Evolutionary conservation across 2,888 invertebrate species (phyloP).

Genomic region (Tachina lurida): DNA sequence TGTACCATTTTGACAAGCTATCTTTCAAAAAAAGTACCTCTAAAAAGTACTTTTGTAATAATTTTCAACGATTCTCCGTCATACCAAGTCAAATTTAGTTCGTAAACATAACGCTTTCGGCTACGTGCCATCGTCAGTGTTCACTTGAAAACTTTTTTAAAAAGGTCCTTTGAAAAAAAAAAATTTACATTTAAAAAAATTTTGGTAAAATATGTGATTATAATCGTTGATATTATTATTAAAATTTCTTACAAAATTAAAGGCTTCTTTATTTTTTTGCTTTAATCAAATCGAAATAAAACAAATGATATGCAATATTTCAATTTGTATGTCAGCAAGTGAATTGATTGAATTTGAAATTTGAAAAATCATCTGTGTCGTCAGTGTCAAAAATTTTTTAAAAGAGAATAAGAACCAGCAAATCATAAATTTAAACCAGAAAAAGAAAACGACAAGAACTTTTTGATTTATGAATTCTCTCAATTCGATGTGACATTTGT

Average conservation of each 20-base stretch:
- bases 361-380: constrained; percentile 43
- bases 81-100: no score
- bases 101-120: no score
- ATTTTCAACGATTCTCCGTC: no score
- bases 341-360: constrained; percentile 57
- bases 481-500: constrained; percentile 81
- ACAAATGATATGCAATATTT: constrained; percentile 40
- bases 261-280: neutral
- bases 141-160: no score
- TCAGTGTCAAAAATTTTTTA: constrained; percentile 52
- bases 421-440: neutral
- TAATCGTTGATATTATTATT: no score
- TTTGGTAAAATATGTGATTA: no score
- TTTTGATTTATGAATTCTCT: constrained; percentile 80
- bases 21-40: no score
- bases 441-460: constrained; percentile 4
- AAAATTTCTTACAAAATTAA: neutral
- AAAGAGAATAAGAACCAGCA: constrained; percentile 34
- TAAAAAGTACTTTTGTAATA: no score
- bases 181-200: no score
- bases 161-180: no score
- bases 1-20: no score
- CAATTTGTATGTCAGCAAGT: constrained; percentile 25
- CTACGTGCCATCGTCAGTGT: no score
- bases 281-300: constrained; percentile 24